Evolutionary conservation across 2,113 vertebrate genomes (phyloP).

Genomic region (Tylochromis polylepis): DNA sequence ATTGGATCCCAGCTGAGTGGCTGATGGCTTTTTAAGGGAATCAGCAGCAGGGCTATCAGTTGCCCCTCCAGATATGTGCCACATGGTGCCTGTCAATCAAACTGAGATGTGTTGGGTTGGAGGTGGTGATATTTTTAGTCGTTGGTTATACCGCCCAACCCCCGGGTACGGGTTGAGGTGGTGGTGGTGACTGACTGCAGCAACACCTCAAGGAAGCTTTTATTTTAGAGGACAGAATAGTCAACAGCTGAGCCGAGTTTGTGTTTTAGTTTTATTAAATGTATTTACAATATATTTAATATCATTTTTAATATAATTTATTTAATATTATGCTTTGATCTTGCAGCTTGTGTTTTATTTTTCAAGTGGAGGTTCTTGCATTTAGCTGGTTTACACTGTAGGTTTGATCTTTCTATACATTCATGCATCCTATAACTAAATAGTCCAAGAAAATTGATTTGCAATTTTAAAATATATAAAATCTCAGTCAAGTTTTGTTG

Average conservation of each 20-base stretch:
- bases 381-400: neutral
- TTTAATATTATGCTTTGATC: neutral
- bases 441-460: neutral
- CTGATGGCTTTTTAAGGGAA: constrained; percentile 99
- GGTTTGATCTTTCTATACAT: no score
- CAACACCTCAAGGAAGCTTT: neutral
- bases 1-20: constrained; percentile 73
- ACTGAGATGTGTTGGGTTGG: neutral
- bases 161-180: neutral
- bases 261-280: neutral
- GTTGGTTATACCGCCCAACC: constrained; percentile 74
- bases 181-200: neutral
- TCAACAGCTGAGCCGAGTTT: neutral
- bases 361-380: neutral
- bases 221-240: constrained; percentile 25
- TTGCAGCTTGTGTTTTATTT: neutral
- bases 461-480: neutral
- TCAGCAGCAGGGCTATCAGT: constrained; percentile 85
- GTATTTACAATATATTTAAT: neutral
- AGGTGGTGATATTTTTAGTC: constrained; percentile 75
- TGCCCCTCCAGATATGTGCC: constrained; percentile 80
- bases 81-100: constrained; percentile 97
- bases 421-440: neutral
- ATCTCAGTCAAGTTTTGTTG: neutral
- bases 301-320: neutral